Base-by-base conservation (phyloP, 2,888 invertebrate species). In the Pseudococcus jackbeardsleyi region DNA sequence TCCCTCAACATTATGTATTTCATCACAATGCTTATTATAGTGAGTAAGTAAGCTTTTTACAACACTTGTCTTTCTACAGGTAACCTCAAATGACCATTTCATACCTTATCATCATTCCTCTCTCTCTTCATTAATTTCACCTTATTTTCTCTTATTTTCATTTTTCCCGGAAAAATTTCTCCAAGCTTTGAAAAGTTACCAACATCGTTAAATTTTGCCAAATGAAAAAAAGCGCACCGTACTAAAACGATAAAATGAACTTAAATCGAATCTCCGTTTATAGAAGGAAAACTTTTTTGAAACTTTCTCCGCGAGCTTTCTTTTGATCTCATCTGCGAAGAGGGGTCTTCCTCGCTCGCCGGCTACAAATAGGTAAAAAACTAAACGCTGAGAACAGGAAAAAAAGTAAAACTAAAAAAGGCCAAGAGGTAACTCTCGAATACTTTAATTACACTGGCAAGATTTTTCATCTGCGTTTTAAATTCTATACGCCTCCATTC, bases 211-310 rank as follows among this genome's bases (percentile, higher is more conserved):
- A 77, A 39, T 39, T 39, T 77, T 15, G 77, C 17, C 12, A 12
- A 17, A 5, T 15, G 17, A 50, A 50, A 50, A 50, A 39, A 33
- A 17, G 5, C 33, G 3, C 77, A 11, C 50, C 5, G 26, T 33
- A 33, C 77, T 77, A 5, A 17, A 77, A 39, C 77, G 77, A 77
- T 77, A 50, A 33, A 72, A 77, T 26, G 39, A 77, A 77, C 77
- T 77, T 77, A 77, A 77, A 77, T 77, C 39, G 26, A 77, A 39
- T 77, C 39, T 77, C 15, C 77, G 8, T 39, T 77, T 7, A 26
- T 77, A 77, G 39, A 1, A 50, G 50, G 15, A 77, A 77, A 77
- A 77, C 77, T 77, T 77, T 77, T 77, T 17, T 2, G 17, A 77
- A 77, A 77, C 39, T 77, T 77, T 77, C 77, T 22, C 33, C 5